Evolutionary conservation across 2,113 vertebrate genomes (phyloP).

Genomic region (Myotis davidii): DNA sequence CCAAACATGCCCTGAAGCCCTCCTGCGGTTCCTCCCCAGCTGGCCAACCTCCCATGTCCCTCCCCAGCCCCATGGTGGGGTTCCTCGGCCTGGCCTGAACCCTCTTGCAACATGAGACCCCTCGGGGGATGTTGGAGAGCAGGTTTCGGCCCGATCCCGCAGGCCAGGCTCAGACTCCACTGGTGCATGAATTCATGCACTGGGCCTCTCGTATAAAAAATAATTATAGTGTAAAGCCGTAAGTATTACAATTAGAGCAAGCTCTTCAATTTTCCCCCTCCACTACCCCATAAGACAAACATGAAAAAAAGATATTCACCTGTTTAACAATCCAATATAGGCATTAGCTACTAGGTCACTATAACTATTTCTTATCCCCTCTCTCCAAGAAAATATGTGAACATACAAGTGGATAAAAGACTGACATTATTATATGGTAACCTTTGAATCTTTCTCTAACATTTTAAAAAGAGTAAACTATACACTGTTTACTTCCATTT

Average conservation of each 20-base stretch:
- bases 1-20: too few relatives aligned
- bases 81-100: too few relatives aligned
- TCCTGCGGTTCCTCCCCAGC: too few relatives aligned
- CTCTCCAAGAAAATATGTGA: slow-evolving; percentile 1
- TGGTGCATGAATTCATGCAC: too few relatives aligned
- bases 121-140: too few relatives aligned
- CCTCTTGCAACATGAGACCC: too few relatives aligned
- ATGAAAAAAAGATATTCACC: slow-evolving; percentile 13
- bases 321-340: not conserved
- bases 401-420: slow-evolving; percentile 32
- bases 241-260: slow-evolving; percentile 14
- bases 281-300: not conserved
- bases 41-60: too few relatives aligned
- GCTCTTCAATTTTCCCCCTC: not conserved
- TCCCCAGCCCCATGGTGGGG: too few relatives aligned
- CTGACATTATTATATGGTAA: slow-evolving; percentile 24
- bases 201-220: not conserved
- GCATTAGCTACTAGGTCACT: not conserved
- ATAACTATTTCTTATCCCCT: not conserved
- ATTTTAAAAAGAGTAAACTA: not conserved
- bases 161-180: too few relatives aligned
- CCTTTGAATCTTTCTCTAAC: not conserved
- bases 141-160: too few relatives aligned
- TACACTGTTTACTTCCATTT: not conserved
- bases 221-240: not conserved